Conservation (phyloP, 2,113 vertebrate genomes). For the Pangasianodon hypophthalmus region DNA sequence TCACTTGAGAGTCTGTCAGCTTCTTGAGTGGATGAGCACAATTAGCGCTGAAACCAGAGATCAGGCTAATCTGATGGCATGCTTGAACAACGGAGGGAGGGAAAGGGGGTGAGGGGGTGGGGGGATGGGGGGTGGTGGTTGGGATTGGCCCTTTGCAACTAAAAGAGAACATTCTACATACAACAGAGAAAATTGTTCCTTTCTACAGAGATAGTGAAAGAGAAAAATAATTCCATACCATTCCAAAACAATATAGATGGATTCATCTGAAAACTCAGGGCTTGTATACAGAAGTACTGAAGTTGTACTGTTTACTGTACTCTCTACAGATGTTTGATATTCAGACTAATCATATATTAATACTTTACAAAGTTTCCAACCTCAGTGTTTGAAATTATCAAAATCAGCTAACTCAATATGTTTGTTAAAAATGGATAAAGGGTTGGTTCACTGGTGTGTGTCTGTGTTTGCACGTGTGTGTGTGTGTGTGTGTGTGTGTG, state of each 20-base stretch:
- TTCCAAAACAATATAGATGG: background rate
- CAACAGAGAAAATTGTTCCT: constrained; percentile 67
- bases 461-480: background rate
- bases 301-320: background rate
- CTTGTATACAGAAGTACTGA: background rate
- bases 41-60: constrained; percentile 88
- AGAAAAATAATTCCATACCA: constrained; percentile 39
- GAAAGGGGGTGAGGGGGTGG: constrained; percentile 48
- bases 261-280: background rate
- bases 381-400: background rate
- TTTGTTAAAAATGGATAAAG: background rate
- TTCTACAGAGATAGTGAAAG: constrained; percentile 57
- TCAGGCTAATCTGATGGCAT: constrained; percentile 87
- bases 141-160: constrained; percentile 60
- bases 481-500: background rate
- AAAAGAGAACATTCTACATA: background rate
- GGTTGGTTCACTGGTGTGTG: background rate
- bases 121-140: constrained; percentile 36
- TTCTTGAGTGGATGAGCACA: constrained; percentile 87
- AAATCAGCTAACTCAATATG: background rate
- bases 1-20: constrained; percentile 83
- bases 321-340: background rate
- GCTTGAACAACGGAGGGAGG: constrained; percentile 67
- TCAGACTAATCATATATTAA: background rate
- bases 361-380: background rate